These are phyloP conservation scores for Sorex araneus DNA, from an alignment of 2,113 vertebrate genomes.

Conservation along the genomic window DNA sequence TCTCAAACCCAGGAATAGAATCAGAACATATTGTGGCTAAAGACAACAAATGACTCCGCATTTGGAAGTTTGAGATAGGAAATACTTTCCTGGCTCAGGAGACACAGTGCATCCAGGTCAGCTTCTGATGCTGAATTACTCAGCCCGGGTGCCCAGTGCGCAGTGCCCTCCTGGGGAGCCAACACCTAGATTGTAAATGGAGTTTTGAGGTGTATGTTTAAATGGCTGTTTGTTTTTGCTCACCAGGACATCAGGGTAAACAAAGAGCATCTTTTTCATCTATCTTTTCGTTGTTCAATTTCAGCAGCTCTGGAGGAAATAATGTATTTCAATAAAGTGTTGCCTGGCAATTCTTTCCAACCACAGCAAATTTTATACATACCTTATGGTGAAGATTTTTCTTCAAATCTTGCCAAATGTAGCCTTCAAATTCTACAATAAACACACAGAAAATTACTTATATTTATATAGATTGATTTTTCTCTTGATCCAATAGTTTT, in stretches of 20 bases:
- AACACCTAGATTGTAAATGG: neutral
- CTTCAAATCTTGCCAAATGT: neutral
- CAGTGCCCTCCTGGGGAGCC: neutral
- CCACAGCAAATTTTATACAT: constrained; percentile 15
- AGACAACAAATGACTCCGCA: neutral
- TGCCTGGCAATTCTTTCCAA: neutral
- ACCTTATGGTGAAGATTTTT: neutral
- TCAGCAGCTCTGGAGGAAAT: neutral
- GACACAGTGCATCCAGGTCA: neutral
- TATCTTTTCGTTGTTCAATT: constrained; percentile 12
- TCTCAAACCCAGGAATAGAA: neutral
- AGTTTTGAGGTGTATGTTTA: neutral
- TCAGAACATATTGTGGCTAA: neutral
- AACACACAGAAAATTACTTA: constrained; percentile 40
- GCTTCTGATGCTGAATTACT: neutral
- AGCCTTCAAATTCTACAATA: constrained; percentile 50
- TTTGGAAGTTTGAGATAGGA: constrained; percentile 9
- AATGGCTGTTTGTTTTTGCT: neutral
- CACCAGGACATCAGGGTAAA: neutral
- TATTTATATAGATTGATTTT: constrained; percentile 38
- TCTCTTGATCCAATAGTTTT: constrained; percentile 35
- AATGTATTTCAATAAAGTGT: constrained; percentile 25
- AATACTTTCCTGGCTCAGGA: neutral
- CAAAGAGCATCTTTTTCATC: neutral
- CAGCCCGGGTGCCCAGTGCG: fast-evolving